Conservation (phyloP, 2,113 vertebrate species). For the Pseudorhombus dupliciocellatus region DNA sequence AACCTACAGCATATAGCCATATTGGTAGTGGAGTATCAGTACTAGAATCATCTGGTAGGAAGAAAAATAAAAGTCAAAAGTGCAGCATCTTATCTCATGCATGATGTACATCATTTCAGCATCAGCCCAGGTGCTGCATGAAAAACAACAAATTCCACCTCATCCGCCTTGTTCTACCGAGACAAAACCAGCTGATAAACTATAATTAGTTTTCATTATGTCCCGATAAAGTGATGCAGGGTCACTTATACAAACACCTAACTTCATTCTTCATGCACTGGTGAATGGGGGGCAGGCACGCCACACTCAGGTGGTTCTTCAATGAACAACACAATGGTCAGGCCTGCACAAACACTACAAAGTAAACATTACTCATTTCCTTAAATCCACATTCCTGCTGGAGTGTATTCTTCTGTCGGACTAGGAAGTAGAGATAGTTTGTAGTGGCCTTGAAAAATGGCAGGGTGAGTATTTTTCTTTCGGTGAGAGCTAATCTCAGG, state of each 20-base stretch:
- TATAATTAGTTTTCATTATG: constrained; percentile 33
- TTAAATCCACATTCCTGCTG: constrained; percentile 63
- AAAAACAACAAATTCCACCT: constrained; percentile 13
- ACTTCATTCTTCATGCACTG: constrained; percentile 20
- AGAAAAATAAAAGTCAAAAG: constrained; percentile 9
- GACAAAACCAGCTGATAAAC: constrained; percentile 30
- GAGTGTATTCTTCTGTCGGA: constrained; percentile 51
- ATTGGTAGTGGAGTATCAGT: background rate
- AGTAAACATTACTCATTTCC: constrained; percentile 73
- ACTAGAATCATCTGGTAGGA: background rate
- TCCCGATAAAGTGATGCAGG: constrained; percentile 21
- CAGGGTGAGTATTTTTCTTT: constrained; percentile 31
- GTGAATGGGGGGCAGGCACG: constrained; percentile 20
- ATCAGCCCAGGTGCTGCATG: constrained; percentile 40
- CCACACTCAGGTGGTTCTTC: constrained; percentile 55
- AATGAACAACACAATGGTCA: constrained; percentile 53
- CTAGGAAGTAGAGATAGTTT: constrained; percentile 9
- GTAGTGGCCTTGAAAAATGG: constrained; percentile 10
- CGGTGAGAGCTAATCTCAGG: constrained; percentile 30
- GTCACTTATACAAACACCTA: constrained; percentile 49
- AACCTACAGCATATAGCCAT: background rate
- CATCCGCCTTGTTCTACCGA: background rate
- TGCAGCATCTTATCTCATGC: constrained; percentile 3
- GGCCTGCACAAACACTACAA: constrained; percentile 63
- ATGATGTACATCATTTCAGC: constrained; percentile 9